Evolutionary conservation across 1,140 invertebrate species (phyloP).

Genomic region (Papilio aristodemus): DNA sequence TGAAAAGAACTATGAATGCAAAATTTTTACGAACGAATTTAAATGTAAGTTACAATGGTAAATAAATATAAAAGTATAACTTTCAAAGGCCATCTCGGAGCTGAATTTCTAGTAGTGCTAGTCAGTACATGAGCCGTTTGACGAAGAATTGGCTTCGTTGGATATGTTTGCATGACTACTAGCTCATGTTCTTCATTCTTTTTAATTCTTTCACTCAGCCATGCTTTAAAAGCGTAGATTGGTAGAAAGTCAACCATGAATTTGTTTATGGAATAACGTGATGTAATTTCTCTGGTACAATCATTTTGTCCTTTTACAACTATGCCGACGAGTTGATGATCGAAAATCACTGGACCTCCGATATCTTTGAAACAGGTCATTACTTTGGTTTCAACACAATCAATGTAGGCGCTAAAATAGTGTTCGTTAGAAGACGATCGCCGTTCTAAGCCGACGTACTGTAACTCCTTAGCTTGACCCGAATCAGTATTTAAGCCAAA

Average conservation of each 20-base stretch:
- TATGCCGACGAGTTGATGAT: conserved; percentile 64
- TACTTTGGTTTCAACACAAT: conserved; percentile 68
- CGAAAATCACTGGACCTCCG: conserved; percentile 63
- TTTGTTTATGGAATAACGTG: conserved; percentile 61
- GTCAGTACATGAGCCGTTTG: conserved; percentile 36
- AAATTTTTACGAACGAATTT: conserved; percentile 20
- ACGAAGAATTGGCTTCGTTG: conserved; percentile 35
- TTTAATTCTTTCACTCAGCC: conserved; percentile 64
- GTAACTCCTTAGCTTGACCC: conserved; percentile 55
- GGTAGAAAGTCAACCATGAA: conserved; percentile 56
- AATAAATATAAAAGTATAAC: conserved; percentile 30
- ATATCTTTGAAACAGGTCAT: conserved; percentile 67
- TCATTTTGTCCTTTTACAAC: conserved; percentile 55
- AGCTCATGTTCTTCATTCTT: conserved; percentile 45
- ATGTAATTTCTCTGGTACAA: conserved; percentile 62
- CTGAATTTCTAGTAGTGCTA: conserved; percentile 13
- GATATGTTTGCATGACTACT: conserved; percentile 38
- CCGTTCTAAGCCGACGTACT: conserved; percentile 63
- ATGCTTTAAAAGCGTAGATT: conserved; percentile 59
- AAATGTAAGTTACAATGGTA: conserved; percentile 27
- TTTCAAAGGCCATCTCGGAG: conserved; percentile 4
- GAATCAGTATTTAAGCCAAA: conserved; percentile 66
- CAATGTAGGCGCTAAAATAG: conserved; percentile 52
- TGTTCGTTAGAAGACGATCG: conserved; percentile 41
- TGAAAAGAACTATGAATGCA: conserved; percentile 11